A percentile compares a stretch with the other conserved stretches of the same genome.
Evolutionary conservation across 1,140 invertebrate genomes (phyloP).

Genomic region (Zophobas atratus): DNA sequence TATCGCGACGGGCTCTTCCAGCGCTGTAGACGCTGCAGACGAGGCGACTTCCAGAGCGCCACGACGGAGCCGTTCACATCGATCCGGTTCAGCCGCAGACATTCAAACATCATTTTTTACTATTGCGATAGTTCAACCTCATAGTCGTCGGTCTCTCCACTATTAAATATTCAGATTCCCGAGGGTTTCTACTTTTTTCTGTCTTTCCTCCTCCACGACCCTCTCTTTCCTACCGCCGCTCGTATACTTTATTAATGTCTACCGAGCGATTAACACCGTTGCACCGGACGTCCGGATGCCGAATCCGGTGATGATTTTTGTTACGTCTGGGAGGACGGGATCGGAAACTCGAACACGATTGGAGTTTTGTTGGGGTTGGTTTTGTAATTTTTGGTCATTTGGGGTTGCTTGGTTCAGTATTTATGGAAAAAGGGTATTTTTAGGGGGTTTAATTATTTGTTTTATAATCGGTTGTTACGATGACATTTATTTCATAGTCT

Average conservation of each 20-base stretch:
- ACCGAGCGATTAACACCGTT: no score
- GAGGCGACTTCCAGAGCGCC: conserved; percentile 50
- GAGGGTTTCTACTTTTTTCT: conserved; percentile 20
- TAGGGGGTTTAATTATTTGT: no score
- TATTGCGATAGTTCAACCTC: conserved; percentile 56
- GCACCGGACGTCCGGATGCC: neutral
- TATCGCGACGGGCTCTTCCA: conserved; percentile 25
- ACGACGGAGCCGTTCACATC: conserved; percentile 52
- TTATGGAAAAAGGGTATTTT: no score
- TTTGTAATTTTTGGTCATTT: no score
- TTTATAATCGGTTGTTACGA: no score
- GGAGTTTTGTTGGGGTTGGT: no score
- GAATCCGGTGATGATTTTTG: neutral
- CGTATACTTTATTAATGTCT: no score
- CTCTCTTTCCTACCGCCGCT: neutral
- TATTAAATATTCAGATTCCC: conserved; percentile 38
- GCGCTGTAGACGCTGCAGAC: conserved; percentile 48
- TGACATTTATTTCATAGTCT: no score
- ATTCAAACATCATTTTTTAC: conserved; percentile 59
- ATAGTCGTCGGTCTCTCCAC: conserved; percentile 36
- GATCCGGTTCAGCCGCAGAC: conserved; percentile 52
- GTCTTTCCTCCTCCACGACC: neutral
- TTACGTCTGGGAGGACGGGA: neutral
- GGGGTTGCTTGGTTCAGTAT: no score
- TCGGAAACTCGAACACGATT: neutral